These are phyloP conservation scores for Lycorma delicatula DNA, from an alignment of 1,140 invertebrate genomes.

Conservation along the genomic window DNA sequence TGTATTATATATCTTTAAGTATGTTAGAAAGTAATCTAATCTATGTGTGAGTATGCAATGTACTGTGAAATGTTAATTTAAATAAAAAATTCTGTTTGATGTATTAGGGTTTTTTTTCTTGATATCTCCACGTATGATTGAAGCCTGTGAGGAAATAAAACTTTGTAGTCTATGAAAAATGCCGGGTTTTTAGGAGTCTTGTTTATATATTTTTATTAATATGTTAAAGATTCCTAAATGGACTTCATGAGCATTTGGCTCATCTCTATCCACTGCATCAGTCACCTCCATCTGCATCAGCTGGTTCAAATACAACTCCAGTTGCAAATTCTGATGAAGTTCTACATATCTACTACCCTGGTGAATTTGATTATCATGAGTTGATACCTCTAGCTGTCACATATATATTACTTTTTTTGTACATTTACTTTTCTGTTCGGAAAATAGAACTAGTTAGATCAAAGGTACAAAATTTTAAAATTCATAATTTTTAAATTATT, in stretches of 20 bases:
- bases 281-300: constrained; percentile 20
- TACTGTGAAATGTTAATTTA: too few species aligned
- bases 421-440: constrained; percentile 89
- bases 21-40: too few species aligned
- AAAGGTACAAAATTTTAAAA: too few species aligned
- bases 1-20: too few species aligned
- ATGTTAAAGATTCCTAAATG: constrained; percentile 62
- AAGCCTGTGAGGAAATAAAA: too few species aligned
- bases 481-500: too few species aligned
- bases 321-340: neutral
- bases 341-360: constrained; percentile 75
- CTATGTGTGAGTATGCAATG: too few species aligned
- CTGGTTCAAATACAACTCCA: constrained; percentile 6
- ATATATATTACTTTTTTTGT: constrained; percentile 79
- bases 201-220: neutral
- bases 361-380: constrained; percentile 78
- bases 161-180: too few species aligned
- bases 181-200: too few species aligned
- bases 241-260: constrained; percentile 59
- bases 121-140: too few species aligned
- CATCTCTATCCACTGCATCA: constrained; percentile 62
- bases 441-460: constrained; percentile 92
- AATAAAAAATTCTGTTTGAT: too few species aligned
- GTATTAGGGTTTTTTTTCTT: too few species aligned
- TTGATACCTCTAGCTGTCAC: constrained; percentile 75